Conservation (phyloP, 2,797 vertebrate genomes). For the Melanotaenia nigrans region DNA sequence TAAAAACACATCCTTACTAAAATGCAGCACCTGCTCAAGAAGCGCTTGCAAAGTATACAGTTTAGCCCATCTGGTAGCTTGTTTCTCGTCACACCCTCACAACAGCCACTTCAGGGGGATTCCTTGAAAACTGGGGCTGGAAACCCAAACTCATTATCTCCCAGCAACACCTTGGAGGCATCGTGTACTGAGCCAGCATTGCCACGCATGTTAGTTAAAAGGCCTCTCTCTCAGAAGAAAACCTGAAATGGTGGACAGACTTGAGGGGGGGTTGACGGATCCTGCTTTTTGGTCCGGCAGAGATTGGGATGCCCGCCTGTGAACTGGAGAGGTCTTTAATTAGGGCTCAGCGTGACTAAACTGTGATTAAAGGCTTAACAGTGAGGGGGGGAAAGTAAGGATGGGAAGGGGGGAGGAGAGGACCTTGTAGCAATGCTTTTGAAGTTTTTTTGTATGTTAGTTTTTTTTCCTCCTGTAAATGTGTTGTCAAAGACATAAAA, state of each 20-base stretch:
- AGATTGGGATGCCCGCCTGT: slow-evolving; percentile 70
- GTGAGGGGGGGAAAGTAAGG: slow-evolving; percentile 61
- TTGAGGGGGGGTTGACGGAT: slow-evolving; percentile 22
- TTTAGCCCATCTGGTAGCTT: slow-evolving; percentile 32
- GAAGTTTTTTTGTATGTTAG: slow-evolving; percentile 76
- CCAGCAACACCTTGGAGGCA: slow-evolving; percentile 66
- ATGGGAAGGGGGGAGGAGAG: slow-evolving; percentile 39
- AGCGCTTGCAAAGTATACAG: slow-evolving; percentile 4
- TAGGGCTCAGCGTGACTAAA: slow-evolving; percentile 86
- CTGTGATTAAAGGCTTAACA: slow-evolving; percentile 85
- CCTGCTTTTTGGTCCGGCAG: slow-evolving; percentile 69
- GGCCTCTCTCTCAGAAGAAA: slow-evolving; percentile 41
- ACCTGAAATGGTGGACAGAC: slow-evolving; percentile 40
- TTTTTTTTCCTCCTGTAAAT: slow-evolving; percentile 63
- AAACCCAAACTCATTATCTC: slow-evolving; percentile 68
- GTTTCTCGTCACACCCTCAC: slow-evolving; percentile 44
- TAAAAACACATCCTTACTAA: slow-evolving; percentile 7
- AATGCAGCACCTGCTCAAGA: slow-evolving; percentile 10
- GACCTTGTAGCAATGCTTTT: slow-evolving; percentile 78
- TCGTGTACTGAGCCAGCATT: slow-evolving; percentile 21
- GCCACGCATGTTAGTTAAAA: slow-evolving; percentile 59
- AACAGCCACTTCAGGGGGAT: slow-evolving; percentile 49
- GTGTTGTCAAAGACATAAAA: slow-evolving; percentile 69
- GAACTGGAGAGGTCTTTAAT: slow-evolving; percentile 84
- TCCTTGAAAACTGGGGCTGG: slow-evolving; percentile 33